Percentiles rank a stretch among this genome's conserved stretches.
phyloP scores from a whole-genome alignment of 2,113 vertebrate species.

The Dromaius novaehollandiae region DNA sequence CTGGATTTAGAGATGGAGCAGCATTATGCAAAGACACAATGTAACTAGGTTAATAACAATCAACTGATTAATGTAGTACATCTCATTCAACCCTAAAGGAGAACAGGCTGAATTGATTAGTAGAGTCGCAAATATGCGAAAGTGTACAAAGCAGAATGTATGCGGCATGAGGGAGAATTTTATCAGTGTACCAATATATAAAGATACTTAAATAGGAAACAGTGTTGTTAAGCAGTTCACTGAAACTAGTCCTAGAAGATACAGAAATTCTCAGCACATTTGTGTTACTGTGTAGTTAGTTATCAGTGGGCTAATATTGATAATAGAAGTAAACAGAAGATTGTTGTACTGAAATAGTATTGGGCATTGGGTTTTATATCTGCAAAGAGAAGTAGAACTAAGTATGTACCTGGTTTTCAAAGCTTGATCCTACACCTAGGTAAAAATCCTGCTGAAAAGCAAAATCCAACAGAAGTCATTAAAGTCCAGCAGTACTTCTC shows the following conservation, averaged over 20 bases:
- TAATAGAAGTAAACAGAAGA: neutral
- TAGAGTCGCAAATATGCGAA: neutral
- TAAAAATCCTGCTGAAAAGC: neutral
- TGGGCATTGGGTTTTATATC: neutral
- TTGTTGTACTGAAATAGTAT: neutral
- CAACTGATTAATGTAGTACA: slow-evolving; percentile 1
- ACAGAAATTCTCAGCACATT: fast-evolving
- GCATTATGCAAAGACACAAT: slow-evolving; percentile 1
- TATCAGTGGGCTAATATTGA: neutral
- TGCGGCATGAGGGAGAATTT: neutral
- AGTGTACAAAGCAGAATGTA: neutral
- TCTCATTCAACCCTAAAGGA: neutral
- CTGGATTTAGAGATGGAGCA: slow-evolving; percentile 31
- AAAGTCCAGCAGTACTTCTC: neutral
- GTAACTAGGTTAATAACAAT: slow-evolving; percentile 47
- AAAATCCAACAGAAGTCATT: neutral
- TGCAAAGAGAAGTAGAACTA: neutral
- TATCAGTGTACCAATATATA: neutral
- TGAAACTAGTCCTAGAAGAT: neutral
- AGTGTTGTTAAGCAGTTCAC: fast-evolving
- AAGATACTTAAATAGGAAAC: neutral
- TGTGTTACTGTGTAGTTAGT: neutral
- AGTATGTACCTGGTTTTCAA: neutral
- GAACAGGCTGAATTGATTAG: neutral
- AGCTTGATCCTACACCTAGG: fast-evolving